Conservation (phyloP, 2,888 invertebrate genomes). For the Plagodis pulveraria region DNA sequence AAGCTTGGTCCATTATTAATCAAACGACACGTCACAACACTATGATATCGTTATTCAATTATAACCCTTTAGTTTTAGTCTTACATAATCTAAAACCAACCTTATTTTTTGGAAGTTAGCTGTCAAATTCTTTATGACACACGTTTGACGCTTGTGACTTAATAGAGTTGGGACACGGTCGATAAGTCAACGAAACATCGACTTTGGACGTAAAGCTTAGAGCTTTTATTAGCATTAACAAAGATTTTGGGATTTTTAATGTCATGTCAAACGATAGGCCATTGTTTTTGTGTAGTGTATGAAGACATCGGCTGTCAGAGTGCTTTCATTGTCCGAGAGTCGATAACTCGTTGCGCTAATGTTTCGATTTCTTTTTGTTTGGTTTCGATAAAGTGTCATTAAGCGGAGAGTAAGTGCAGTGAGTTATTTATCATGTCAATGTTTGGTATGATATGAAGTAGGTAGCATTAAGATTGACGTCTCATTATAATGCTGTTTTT, state of each 20-base stretch:
- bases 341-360: slow-evolving; percentile 67
- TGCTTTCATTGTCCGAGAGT: slow-evolving; percentile 59
- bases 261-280: slow-evolving; percentile 70
- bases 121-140: slow-evolving; percentile 21
- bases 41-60: slow-evolving; percentile 80
- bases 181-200: slow-evolving; percentile 39
- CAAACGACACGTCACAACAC: slow-evolving; percentile 82
- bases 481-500: slow-evolving; percentile 15
- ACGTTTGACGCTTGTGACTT: slow-evolving; percentile 33
- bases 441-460: slow-evolving; percentile 60
- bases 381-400: slow-evolving; percentile 50
- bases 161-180: slow-evolving; percentile 36
- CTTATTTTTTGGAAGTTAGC: accelerated
- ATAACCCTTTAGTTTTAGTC: slow-evolving; percentile 68
- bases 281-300: slow-evolving; percentile 78
- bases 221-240: slow-evolving; percentile 36
- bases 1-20: slow-evolving; percentile 81
- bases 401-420: slow-evolving; percentile 35
- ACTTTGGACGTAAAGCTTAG: slow-evolving; percentile 37
- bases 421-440: slow-evolving; percentile 58
- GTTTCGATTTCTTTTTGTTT: slow-evolving; percentile 44
- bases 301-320: slow-evolving; percentile 77
- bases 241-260: slow-evolving; percentile 52
- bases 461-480: slow-evolving; percentile 10
- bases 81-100: slow-evolving; percentile 31